These are phyloP conservation scores for Alca torda DNA, from an alignment of 2,797 vertebrate genomes.

Conservation along the genomic window DNA sequence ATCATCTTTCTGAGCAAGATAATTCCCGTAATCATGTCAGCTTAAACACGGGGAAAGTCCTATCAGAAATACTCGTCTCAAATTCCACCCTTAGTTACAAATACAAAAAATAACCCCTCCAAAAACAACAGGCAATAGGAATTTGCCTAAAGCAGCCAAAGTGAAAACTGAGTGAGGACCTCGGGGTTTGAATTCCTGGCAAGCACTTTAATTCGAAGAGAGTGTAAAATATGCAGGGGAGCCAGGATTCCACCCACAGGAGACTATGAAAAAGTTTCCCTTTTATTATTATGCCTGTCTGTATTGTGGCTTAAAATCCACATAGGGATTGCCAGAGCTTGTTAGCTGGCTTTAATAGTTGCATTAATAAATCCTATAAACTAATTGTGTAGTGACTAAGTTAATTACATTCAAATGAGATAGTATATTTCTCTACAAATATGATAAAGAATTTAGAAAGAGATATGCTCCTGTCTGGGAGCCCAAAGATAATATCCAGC, in stretches of 20 bases:
- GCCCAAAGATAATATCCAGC: neutral
- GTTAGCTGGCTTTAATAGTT: slow-evolving; percentile 66
- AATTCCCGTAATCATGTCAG: neutral
- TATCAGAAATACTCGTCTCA: neutral
- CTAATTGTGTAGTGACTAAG: slow-evolving; percentile 57
- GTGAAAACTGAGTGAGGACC: neutral
- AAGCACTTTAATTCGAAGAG: slow-evolving; percentile 11
- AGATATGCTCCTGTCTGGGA: neutral
- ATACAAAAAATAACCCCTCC: neutral
- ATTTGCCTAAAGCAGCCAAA: neutral
- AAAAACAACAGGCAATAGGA: neutral
- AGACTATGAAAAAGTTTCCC: neutral
- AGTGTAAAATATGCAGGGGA: neutral
- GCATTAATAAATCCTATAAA: slow-evolving; percentile 72
- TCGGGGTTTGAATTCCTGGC: neutral
- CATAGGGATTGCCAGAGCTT: slow-evolving; percentile 57
- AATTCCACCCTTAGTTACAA: neutral
- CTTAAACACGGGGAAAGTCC: neutral
- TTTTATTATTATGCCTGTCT: slow-evolving; percentile 26
- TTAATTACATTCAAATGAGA: slow-evolving; percentile 60
- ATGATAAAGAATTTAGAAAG: slow-evolving; percentile 49
- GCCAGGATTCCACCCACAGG: neutral
- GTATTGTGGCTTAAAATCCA: slow-evolving; percentile 42
- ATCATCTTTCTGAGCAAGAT: neutral
- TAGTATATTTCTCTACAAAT: slow-evolving; percentile 43